Conservation (phyloP, 2,113 vertebrate species). For the Ameiurus melas region DNA sequence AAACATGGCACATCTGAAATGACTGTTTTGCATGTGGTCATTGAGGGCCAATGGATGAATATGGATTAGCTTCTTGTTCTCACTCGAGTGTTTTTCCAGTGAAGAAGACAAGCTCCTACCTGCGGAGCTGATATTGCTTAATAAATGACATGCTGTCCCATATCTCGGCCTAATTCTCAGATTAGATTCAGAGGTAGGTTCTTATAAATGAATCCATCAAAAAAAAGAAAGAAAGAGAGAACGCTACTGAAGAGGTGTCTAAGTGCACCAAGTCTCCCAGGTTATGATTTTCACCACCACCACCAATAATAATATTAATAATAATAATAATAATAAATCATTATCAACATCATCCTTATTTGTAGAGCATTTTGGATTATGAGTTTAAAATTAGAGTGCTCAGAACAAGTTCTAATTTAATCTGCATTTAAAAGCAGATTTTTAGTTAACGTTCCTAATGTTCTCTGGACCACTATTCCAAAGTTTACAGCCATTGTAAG, state of each 20-base stretch:
- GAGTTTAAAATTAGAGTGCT: not conserved
- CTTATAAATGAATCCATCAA: slow-evolving; percentile 22
- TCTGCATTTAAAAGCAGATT: not conserved
- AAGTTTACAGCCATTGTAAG: not conserved
- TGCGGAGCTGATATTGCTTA: slow-evolving; percentile 32
- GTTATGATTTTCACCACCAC: not conserved
- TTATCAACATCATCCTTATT: not conserved
- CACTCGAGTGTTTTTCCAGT: slow-evolving; percentile 44
- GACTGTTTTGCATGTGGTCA: slow-evolving; percentile 41
- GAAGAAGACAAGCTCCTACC: slow-evolving; percentile 47
- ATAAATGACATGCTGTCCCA: slow-evolving; percentile 46
- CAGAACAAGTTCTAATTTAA: not conserved
- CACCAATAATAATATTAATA: not conserved
- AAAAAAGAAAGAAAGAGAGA: not conserved
- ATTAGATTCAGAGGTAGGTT: slow-evolving; percentile 42
- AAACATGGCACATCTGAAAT: slow-evolving; percentile 15
- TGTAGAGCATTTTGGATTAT: not conserved
- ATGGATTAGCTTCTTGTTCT: slow-evolving; percentile 43
- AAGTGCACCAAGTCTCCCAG: not conserved
- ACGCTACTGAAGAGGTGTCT: not conserved
- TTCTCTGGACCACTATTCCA: not conserved
- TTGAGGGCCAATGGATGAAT: slow-evolving; percentile 46
- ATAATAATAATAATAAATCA: not conserved
- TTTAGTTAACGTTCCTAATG: not conserved
- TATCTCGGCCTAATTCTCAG: slow-evolving; percentile 33